Conservation (phyloP, 2,888 invertebrate species). For the Oasisia sp. region DNA sequence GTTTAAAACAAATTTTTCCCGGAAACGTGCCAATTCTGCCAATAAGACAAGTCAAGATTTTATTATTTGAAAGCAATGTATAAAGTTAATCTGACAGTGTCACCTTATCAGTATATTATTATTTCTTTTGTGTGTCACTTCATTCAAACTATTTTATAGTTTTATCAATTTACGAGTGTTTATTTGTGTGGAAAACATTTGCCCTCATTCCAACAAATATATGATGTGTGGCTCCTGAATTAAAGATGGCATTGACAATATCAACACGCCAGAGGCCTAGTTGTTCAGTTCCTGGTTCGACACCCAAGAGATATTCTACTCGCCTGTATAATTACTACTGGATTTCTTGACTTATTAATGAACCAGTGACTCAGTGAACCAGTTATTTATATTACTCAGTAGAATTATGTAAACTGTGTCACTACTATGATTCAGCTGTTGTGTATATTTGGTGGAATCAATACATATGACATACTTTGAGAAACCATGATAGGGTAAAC, state of each 20-base stretch:
- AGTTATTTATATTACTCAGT: background rate
- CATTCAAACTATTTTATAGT: background rate
- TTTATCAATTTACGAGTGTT: background rate
- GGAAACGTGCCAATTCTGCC: too few species aligned
- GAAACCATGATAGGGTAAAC: background rate
- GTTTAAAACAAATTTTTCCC: too few species aligned
- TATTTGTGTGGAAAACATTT: background rate
- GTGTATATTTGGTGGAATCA: background rate
- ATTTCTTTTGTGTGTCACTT: too few species aligned
- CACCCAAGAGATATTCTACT: background rate
- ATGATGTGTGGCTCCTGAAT: background rate
- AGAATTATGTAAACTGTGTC: background rate
- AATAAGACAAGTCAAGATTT: too few species aligned
- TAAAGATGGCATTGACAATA: background rate
- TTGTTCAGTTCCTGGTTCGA: background rate
- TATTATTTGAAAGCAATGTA: too few species aligned
- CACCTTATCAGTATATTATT: too few species aligned
- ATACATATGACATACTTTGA: background rate
- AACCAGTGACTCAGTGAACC: background rate
- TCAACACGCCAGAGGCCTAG: background rate
- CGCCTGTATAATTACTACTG: background rate
- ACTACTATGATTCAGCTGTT: background rate
- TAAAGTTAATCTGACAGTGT: too few species aligned
- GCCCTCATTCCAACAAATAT: background rate
- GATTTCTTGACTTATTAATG: background rate